These are phyloP conservation scores for Volucella inanis DNA, from an alignment of 2,888 invertebrate genomes.

Conservation along the genomic window DNA sequence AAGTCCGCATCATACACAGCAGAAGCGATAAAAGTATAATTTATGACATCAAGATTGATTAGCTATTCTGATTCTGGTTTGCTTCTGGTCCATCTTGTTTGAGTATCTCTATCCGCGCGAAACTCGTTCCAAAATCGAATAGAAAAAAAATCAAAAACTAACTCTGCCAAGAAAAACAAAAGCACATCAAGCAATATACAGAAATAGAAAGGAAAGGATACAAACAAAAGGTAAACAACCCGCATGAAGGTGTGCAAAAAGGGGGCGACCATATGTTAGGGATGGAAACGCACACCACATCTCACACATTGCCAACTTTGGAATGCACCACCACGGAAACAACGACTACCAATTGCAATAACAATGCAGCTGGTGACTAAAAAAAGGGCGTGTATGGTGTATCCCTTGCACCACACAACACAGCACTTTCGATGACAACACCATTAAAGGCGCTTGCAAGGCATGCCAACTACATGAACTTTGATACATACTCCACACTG, in stretches of 20 bases:
- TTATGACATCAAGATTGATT: slow-evolving; percentile 17
- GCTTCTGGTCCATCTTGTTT: neutral
- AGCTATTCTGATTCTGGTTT: neutral
- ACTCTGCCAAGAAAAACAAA: slow-evolving; percentile 25
- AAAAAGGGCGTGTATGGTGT: slow-evolving; percentile 74
- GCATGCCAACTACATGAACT: slow-evolving; percentile 43
- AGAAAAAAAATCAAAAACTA: slow-evolving; percentile 13
- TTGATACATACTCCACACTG: neutral
- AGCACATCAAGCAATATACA: slow-evolving; percentile 17
- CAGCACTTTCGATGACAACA: slow-evolving; percentile 35
- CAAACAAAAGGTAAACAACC: slow-evolving; percentile 34
- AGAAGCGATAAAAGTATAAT: slow-evolving; percentile 23
- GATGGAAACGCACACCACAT: slow-evolving; percentile 5
- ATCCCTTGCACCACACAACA: slow-evolving; percentile 54
- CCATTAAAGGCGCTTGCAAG: slow-evolving; percentile 34
- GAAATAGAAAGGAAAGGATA: slow-evolving; percentile 26
- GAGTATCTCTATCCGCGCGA: slow-evolving; percentile 12
- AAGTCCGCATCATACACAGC: slow-evolving; percentile 38
- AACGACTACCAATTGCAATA: slow-evolving; percentile 18
- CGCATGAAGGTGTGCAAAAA: slow-evolving; percentile 15
- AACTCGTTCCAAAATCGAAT: slow-evolving; percentile 9
- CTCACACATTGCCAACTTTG: slow-evolving; percentile 20
- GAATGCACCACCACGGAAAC: slow-evolving; percentile 32
- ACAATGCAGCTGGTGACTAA: slow-evolving; percentile 4
- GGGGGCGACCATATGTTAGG: slow-evolving; percentile 39